Evolutionary conservation across 1,140 invertebrate species (phyloP).

Genomic region (Cataglyphis hispanica): DNA sequence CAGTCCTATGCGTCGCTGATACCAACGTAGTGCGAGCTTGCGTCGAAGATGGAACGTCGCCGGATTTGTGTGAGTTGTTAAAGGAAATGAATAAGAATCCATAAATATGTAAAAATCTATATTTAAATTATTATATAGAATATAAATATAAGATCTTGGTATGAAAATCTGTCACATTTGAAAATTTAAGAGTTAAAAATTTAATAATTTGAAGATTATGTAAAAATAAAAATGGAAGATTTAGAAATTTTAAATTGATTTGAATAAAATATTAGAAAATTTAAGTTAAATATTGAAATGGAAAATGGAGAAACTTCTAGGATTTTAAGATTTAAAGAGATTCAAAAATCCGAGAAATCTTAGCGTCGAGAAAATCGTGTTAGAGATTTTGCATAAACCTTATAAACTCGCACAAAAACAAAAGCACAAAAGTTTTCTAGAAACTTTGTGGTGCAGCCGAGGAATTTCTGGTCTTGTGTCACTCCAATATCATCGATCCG

Average conservation of each 20-base stretch:
- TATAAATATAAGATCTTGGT: neutral
- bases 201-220: neutral
- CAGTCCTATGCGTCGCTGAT: conserved; percentile 85
- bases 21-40: conserved; percentile 82
- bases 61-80: conserved; percentile 84
- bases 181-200: neutral
- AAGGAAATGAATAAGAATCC: conserved; percentile 13
- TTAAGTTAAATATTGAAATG: neutral
- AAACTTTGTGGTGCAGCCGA: conserved; percentile 82
- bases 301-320: neutral
- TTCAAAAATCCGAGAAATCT: neutral
- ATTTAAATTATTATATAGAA: neutral
- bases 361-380: neutral
- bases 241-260: neutral
- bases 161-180: neutral
- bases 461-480: conserved; percentile 84
- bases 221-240: neutral
- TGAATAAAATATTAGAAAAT: conserved; percentile 18
- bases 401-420: conserved; percentile 58
- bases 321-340: neutral
- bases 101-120: neutral
- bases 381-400: conserved; percentile 41
- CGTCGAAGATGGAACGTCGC: conserved; percentile 80
- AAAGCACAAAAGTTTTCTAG: conserved; percentile 59
- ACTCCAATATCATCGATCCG: conserved; percentile 86